phyloP scores from a whole-genome alignment of 2,888 invertebrate species.

The Thelaira solivaga region DNA sequence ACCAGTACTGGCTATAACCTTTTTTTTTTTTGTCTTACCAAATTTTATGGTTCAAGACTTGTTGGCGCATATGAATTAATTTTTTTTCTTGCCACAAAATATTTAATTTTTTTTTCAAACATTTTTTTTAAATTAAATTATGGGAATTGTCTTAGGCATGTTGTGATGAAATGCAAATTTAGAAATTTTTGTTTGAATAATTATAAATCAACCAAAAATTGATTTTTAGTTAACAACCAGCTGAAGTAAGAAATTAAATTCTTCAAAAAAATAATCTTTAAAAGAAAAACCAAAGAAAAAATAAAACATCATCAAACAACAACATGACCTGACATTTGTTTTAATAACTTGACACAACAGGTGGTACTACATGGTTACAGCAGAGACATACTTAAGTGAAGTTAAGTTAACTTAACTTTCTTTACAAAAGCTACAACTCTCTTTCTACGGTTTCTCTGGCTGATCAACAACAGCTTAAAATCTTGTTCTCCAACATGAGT shows the following conservation, averaged over 20 bases:
- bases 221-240: too few species aligned
- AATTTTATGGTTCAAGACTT: constrained; percentile 66
- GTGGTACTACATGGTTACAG: constrained; percentile 54
- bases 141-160: not conserved
- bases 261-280: too few species aligned
- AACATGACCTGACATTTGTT: constrained; percentile 66
- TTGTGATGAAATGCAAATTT: too few species aligned
- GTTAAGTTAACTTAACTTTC: not conserved
- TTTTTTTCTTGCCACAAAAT: too few species aligned
- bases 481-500: constrained; percentile 57
- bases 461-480: constrained; percentile 17
- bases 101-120: not conserved
- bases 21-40: not conserved
- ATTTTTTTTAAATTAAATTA: not conserved
- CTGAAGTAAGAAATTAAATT: too few species aligned
- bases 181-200: too few species aligned
- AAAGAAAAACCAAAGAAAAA: constrained; percentile 5
- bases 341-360: constrained; percentile 64
- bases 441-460: not conserved
- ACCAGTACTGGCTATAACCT: constrained; percentile 9
- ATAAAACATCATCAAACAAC: constrained; percentile 46
- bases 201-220: too few species aligned
- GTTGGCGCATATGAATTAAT: constrained; percentile 75
- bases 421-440: too few species aligned
- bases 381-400: not conserved